Percentiles rank a stretch among this genome's conserved stretches.
These are phyloP conservation scores for Chondrosia reniformis DNA, from an alignment of 37 sponge, comb jelly and placozoan genomes.

Conservation along the genomic window DNA sequence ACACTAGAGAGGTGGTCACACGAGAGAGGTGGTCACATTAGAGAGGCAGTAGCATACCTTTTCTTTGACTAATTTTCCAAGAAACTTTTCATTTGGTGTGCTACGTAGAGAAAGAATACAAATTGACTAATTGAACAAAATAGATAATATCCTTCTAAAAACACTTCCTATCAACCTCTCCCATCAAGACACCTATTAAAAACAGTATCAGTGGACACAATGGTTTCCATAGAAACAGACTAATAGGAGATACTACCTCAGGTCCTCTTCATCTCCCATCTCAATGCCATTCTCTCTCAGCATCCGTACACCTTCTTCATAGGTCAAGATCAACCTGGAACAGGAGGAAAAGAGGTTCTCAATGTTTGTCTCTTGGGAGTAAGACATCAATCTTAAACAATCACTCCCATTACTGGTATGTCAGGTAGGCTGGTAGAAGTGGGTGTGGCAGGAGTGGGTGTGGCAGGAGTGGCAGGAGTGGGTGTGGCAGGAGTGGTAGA, in stretches of 20 bases:
- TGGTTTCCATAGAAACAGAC: not conserved
- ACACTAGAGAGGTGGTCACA: not conserved
- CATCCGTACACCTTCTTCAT: conserved; percentile 82
- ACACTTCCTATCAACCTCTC: too few relatives aligned
- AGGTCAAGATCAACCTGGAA: conserved; percentile 64
- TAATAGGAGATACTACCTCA: conserved; percentile 54
- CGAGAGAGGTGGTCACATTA: not conserved
- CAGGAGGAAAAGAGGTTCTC: not conserved
- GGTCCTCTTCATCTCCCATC: conserved; percentile 97
- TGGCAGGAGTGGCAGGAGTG: too few relatives aligned
- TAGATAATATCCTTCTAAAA: too few relatives aligned
- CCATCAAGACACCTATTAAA: too few relatives aligned
- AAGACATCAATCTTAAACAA: not conserved
- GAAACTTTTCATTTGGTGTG: conserved; percentile 96
- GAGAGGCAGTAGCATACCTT: conserved; percentile 65
- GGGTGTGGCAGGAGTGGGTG: too few relatives aligned
- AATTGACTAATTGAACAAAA: too few relatives aligned
- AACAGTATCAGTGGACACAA: too few relatives aligned
- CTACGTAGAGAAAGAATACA: conserved; percentile 48
- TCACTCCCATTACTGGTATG: too few relatives aligned
- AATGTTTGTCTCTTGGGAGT: too few relatives aligned
- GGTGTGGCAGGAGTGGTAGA: not conserved
- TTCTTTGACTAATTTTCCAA: conserved; percentile 94
- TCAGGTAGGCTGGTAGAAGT: too few relatives aligned
- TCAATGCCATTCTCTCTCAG: conserved; percentile 89